Conservation (phyloP, 2,113 vertebrate species). For the Notiomystis cincta region DNA sequence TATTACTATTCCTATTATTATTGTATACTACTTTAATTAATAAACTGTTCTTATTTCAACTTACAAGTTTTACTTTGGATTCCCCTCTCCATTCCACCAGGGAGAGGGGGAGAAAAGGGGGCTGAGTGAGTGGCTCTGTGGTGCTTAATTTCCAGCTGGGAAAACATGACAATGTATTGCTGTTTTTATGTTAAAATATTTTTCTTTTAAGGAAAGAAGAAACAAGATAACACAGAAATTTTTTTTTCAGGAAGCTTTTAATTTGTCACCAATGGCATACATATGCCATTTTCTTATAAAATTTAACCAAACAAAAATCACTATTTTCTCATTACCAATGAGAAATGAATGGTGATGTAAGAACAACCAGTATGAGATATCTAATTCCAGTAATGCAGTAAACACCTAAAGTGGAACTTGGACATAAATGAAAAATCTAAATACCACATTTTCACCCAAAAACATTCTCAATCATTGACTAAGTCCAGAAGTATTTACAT, state of each 20-base stretch:
- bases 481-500: not conserved
- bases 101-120: accelerated
- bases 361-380: not conserved
- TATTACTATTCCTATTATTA: no score
- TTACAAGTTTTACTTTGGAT: not conserved
- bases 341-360: not conserved
- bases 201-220: not conserved
- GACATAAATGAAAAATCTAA: not conserved
- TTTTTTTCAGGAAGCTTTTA: not conserved
- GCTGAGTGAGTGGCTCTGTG: not conserved
- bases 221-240: not conserved
- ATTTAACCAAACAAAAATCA: not conserved
- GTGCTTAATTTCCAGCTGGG: not conserved
- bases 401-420: not conserved
- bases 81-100: not conserved
- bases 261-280: not conserved
- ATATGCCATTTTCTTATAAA: not conserved
- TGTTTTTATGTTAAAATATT: not conserved
- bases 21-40: not conserved
- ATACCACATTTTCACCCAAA: not conserved
- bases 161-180: not conserved
- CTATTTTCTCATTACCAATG: not conserved
- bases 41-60: not conserved
- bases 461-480: not conserved
- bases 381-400: not conserved